Percentiles rank a stretch among this genome's conserved stretches.
Conservation (phyloP, 1,140 invertebrate species). For the Anastrepha ludens region DNA sequence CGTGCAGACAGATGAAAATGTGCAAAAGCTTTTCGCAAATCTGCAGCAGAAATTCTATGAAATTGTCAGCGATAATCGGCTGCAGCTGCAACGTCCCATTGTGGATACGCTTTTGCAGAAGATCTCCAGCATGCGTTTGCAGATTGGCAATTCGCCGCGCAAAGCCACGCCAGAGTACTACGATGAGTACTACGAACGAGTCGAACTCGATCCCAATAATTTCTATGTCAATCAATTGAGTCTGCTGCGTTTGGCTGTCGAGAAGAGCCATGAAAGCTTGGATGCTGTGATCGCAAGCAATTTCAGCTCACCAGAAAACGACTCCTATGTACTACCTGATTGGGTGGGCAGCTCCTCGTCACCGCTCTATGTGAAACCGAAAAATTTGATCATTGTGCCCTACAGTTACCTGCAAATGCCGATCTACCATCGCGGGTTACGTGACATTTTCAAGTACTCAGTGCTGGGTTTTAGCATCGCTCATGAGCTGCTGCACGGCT, state of each 20-base stretch:
- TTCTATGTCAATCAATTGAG: slow-evolving; percentile 69
- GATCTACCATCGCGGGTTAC: slow-evolving; percentile 66
- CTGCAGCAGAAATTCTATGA: slow-evolving; percentile 62
- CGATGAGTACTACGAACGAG: slow-evolving; percentile 61
- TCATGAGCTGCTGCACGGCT: slow-evolving; percentile 69
- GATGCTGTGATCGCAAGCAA: slow-evolving; percentile 6
- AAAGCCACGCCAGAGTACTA: slow-evolving; percentile 60
- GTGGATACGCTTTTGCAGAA: slow-evolving; percentile 64
- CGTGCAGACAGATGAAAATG: slow-evolving; percentile 53
- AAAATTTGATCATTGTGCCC: slow-evolving; percentile 67
- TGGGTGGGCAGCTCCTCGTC: slow-evolving; percentile 66
- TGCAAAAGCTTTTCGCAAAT: slow-evolving; percentile 55
- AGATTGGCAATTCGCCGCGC: slow-evolving; percentile 63
- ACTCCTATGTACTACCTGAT: slow-evolving; percentile 61
- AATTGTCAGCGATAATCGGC: slow-evolving; percentile 64
- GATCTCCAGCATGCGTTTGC: slow-evolving; percentile 62
- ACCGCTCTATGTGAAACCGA: slow-evolving; percentile 65
- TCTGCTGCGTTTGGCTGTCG: slow-evolving; percentile 63
- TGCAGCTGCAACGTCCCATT: slow-evolving; percentile 63
- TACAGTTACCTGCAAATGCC: slow-evolving; percentile 67
- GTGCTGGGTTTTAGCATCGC: slow-evolving; percentile 67
- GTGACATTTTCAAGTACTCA: slow-evolving; percentile 65
- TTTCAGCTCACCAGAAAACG: slow-evolving; percentile 26
- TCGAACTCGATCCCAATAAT: slow-evolving; percentile 63
- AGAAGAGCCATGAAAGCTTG: slow-evolving; percentile 63